phyloP scores from a whole-genome alignment of 1,140 invertebrate species.

The Lerema accius region DNA sequence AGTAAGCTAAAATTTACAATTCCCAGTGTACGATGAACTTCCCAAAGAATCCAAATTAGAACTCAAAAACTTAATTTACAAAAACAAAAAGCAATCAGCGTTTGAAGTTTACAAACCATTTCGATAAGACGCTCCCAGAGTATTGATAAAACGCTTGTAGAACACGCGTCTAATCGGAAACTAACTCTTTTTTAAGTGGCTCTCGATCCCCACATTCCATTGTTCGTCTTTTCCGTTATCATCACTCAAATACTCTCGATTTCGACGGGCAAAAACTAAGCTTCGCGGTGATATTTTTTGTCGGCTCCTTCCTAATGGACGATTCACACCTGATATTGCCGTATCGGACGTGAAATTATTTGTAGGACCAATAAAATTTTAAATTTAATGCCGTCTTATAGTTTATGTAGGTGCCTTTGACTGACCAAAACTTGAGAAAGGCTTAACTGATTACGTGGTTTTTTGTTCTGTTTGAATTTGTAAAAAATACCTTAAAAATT shows the following conservation, averaged over 20 bases:
- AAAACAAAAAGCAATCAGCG: neutral
- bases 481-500: too few relatives aligned
- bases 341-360: neutral
- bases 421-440: too few relatives aligned
- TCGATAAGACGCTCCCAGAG: neutral
- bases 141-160: conserved; percentile 15
- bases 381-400: too few relatives aligned
- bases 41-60: too few relatives aligned
- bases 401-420: too few relatives aligned
- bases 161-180: conserved; percentile 13
- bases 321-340: conserved; percentile 15
- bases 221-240: conserved; percentile 4
- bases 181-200: conserved; percentile 19
- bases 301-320: conserved; percentile 4
- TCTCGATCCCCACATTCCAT: neutral
- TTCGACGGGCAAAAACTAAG: conserved; percentile 7
- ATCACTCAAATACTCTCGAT: conserved; percentile 21
- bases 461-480: too few relatives aligned
- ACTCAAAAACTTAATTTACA: too few relatives aligned
- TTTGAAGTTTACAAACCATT: too few relatives aligned
- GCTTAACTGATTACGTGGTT: too few relatives aligned
- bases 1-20: too few relatives aligned
- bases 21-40: too few relatives aligned
- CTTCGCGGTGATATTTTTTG: conserved; percentile 8
- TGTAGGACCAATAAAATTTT: too few relatives aligned